These are phyloP conservation scores for Coreius guichenoti DNA, from an alignment of 2,797 vertebrate species.

Conservation along the genomic window DNA sequence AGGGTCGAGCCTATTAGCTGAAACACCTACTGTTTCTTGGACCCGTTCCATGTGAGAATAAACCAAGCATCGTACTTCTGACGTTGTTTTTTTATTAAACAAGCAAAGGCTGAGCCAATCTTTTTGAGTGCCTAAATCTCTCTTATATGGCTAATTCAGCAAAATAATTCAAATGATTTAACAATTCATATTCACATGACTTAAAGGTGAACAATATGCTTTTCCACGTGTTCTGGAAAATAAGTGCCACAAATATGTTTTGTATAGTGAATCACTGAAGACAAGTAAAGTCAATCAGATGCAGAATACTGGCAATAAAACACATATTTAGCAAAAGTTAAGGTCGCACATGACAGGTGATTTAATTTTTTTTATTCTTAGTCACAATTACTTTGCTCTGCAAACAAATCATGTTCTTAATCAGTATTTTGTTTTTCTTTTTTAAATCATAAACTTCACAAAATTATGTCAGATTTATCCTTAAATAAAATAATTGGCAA, in stretches of 20 bases:
- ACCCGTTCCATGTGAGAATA: slow-evolving; percentile 50
- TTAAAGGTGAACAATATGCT: not conserved
- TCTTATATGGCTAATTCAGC: slow-evolving; percentile 37
- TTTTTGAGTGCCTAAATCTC: slow-evolving; percentile 39
- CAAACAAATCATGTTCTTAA: not conserved
- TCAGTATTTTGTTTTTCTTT: not conserved
- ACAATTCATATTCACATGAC: slow-evolving; percentile 45
- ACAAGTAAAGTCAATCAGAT: not conserved
- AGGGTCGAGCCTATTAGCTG: slow-evolving; percentile 64
- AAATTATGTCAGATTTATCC: not conserved
- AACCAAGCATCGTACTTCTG: slow-evolving; percentile 51
- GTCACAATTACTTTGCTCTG: not conserved
- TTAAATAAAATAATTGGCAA: not conserved
- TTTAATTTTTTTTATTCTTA: not conserved
- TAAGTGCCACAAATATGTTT: not conserved
- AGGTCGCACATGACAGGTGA: not conserved
- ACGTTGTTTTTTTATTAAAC: slow-evolving; percentile 45
- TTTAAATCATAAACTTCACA: not conserved
- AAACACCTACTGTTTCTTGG: slow-evolving; percentile 65
- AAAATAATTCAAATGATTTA: slow-evolving; percentile 53
- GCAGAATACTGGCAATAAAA: not conserved
- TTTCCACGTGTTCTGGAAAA: not conserved
- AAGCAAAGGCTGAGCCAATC: slow-evolving; percentile 52
- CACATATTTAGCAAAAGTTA: not conserved
- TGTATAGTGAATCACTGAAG: not conserved